Base-by-base conservation (phyloP, 2,888 invertebrate genomes). In the Hanleya hanleyi region DNA sequence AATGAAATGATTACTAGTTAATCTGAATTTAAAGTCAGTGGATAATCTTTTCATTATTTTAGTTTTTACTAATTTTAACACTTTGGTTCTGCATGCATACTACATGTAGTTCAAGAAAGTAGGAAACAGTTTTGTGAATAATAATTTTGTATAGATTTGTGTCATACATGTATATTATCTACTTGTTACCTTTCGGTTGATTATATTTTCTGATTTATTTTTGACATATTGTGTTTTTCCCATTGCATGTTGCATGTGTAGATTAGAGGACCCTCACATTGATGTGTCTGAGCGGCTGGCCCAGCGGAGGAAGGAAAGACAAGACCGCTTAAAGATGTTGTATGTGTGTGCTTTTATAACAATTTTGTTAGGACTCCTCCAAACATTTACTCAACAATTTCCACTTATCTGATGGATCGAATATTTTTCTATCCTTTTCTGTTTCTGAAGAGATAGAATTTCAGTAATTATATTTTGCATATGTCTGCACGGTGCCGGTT, bases 341-440 rank as follows among this genome's bases (percentile, higher is more conserved):
- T 70, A 70, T 64, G 70, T 70, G 70, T 41, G 62, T 64, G 64
- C 22, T 70, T 62, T 69, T n/a, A n/a, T n/a, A n/a, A n/a, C n/a
- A n/a, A n/a, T n/a, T n/a, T n/a, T n/a, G n/a, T n/a, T n/a, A n/a
- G n/a, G n/a, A n/a, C n/a, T n/a, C n/a, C n/a, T n/a, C n/a, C n/a
- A n/a, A n/a, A n/a, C n/a, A n/a, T n/a, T n/a, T n/a, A n/a, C n/a
- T n/a, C n/a, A n/a, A n/a, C n/a, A n/a, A n/a, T n/a, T n/a, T n/a
- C n/a, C n/a, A n/a, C n/a, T n/a, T n/a, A n/a, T n/a, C n/a, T n/a
- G n/a, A n/a, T n/a, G n/a, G n/a, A n/a, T n/a, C n/a, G n/a, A n/a
- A n/a, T n/a, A n/a, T n/a, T n/a, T n/a, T n/a, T n/a, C n/a, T n/a
- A n/a, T n/a, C n/a, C n/a, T n/a, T n/a, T n/a, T n/a, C n/a, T n/a